These are phyloP conservation scores for Paedocypris micromegethes DNA, from an alignment of 2,797 vertebrate species.

Conservation along the genomic window DNA sequence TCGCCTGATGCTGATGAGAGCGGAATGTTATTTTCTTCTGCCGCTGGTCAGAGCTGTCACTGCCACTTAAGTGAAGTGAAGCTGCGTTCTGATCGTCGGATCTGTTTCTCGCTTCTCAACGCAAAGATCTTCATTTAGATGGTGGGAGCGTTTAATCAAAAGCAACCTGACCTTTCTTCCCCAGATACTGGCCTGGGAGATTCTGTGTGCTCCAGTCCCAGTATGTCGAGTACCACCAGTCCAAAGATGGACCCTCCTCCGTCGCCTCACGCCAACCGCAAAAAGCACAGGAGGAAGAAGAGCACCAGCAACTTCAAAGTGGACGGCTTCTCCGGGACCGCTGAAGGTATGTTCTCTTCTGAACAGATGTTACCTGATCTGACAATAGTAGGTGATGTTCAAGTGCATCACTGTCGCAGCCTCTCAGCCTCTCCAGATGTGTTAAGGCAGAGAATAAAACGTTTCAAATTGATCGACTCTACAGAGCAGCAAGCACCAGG, in stretches of 20 bases:
- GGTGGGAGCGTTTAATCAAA: too few species aligned
- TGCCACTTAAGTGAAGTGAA: slow-evolving; percentile 73
- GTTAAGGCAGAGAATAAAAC: too few species aligned
- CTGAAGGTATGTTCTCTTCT: slow-evolving; percentile 76
- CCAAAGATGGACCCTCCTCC: slow-evolving; percentile 94
- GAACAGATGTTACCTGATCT: neutral
- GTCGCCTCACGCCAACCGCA: slow-evolving; percentile 94
- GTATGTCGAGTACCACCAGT: slow-evolving; percentile 89
- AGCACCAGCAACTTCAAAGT: slow-evolving; percentile 96
- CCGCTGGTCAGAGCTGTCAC: slow-evolving; percentile 92
- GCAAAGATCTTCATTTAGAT: too few species aligned
- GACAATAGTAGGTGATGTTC: too few species aligned
- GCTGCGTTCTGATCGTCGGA: slow-evolving; percentile 55
- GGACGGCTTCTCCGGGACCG: slow-evolving; percentile 85
- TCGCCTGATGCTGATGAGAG: slow-evolving; percentile 89
- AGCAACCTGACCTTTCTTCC: neutral
- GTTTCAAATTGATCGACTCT: too few species aligned
- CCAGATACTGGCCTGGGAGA: slow-evolving; percentile 87
- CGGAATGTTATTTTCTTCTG: slow-evolving; percentile 97
- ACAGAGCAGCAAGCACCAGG: too few species aligned
- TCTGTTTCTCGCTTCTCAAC: slow-evolving; percentile 8
- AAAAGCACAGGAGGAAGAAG: slow-evolving; percentile 97
- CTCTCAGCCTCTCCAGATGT: too few species aligned
- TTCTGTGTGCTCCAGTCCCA: slow-evolving; percentile 91
- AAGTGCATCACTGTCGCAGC: too few species aligned